Evolutionary conservation across 2,113 vertebrate genomes (phyloP).

Genomic region (Vimba vimba): DNA sequence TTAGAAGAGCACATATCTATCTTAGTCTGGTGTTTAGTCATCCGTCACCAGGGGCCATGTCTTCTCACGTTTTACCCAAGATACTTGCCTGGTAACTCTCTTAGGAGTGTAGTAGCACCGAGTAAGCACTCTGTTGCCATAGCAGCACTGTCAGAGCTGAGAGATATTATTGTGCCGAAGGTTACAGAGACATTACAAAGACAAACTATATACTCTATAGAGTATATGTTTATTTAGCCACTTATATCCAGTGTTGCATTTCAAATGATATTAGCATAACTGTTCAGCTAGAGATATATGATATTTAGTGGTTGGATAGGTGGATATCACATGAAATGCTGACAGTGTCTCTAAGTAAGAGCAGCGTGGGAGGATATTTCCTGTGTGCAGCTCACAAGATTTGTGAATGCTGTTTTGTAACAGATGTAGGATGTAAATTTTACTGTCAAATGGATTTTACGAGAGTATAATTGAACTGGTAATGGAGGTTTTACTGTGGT

Average conservation of each 20-base stretch:
- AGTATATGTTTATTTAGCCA: slow-evolving; percentile 23
- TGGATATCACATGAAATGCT: slow-evolving; percentile 1
- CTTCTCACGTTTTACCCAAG: slow-evolving; percentile 18
- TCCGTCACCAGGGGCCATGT: neutral
- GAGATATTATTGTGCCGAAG: slow-evolving; percentile 43
- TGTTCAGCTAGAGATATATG: neutral
- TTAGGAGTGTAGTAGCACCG: slow-evolving; percentile 6
- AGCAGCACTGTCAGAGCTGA: slow-evolving; percentile 62
- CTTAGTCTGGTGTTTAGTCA: slow-evolving; percentile 17
- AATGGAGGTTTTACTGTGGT: slow-evolving; percentile 49
- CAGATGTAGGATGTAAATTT: slow-evolving; percentile 40
- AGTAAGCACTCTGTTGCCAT: slow-evolving; percentile 66
- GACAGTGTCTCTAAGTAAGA: neutral
- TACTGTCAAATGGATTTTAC: slow-evolving; percentile 53
- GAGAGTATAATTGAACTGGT: slow-evolving; percentile 53
- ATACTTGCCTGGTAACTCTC: slow-evolving; percentile 18
- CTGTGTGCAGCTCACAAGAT: neutral
- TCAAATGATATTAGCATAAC: slow-evolving; percentile 18
- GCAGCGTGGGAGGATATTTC: slow-evolving; percentile 5
- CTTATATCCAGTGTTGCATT: neutral
- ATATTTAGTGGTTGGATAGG: slow-evolving; percentile 19
- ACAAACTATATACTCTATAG: neutral
- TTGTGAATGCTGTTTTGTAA: slow-evolving; percentile 28
- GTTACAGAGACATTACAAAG: slow-evolving; percentile 30
- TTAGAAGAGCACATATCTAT: neutral